Conservation (phyloP, 2,888 invertebrate genomes). For the Omphaloscelis lunosa region DNA sequence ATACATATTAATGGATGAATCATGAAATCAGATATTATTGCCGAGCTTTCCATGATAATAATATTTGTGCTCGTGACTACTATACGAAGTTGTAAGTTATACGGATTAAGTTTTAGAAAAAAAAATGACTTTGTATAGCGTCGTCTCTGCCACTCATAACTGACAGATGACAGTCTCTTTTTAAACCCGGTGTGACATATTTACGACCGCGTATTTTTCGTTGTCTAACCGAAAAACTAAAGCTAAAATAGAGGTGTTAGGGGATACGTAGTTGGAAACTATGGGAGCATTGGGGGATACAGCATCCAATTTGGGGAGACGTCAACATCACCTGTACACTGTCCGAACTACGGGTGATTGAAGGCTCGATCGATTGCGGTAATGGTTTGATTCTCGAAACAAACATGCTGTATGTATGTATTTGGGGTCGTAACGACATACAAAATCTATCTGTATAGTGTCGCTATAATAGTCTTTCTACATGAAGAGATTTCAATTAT, state of each 20-base stretch:
- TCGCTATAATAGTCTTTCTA: neutral
- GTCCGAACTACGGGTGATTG: conserved; percentile 21
- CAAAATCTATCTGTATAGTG: no score
- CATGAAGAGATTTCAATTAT: neutral
- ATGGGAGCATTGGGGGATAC: neutral
- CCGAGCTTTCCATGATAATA: no score
- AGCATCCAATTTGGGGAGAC: conserved; percentile 27
- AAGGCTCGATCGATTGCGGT: conserved; percentile 10
- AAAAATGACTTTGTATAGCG: neutral
- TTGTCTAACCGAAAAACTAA: neutral
- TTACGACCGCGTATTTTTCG: neutral
- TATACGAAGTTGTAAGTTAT: no score
- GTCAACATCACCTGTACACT: conserved; percentile 34
- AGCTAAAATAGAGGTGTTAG: neutral
- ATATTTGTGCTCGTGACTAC: no score
- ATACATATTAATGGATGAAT: no score
- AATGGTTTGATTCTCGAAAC: neutral
- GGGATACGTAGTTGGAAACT: neutral
- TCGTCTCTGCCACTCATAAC: neutral
- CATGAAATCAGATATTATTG: no score
- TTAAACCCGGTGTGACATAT: neutral
- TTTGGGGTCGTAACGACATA: neutral
- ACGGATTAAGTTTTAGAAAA: no score
- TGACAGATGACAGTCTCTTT: neutral
- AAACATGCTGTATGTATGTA: neutral